Base-by-base conservation (phyloP, 2,113 vertebrate genomes). In the Corythaeola cristata region DNA sequence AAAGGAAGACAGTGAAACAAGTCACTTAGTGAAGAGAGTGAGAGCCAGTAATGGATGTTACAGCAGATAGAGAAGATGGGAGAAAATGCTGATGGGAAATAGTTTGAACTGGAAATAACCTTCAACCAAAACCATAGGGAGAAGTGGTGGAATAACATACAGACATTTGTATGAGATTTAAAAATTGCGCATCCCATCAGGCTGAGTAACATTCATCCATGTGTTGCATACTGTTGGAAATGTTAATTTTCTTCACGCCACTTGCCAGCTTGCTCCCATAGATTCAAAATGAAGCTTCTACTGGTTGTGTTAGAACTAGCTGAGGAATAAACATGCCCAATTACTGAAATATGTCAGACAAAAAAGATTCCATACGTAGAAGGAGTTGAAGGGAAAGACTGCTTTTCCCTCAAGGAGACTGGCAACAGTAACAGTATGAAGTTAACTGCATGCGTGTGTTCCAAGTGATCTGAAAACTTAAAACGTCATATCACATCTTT, bases 301-400 rank as follows among this genome's bases (percentile, higher is more conserved):
- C 91, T 82, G 59, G 50, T 91, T 95, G 74, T 83, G 91, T 91
- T 93, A 97, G 91, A 95, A 56, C 66, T 95, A 93, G 84, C 93
- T 92, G 89, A 92, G 47, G 89, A 94, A 71, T 59, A 91, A 93
- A 95, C 39, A 10, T 90, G 74, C 93, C 77, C 81, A 95, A 95
- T 96, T 97, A 87, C 95, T 94, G 93, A 95, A 95, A 92, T 95
- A 96, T 91, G 93, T 95, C 87, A 96, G 95, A 94, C 95, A 92
- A 91, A 91, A 92, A 95, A 79, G 77, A 90, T 79, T 77, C 67
- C 78, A 66, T 85, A 75, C 47, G 15, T 87, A 85, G 85, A 85
- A 49, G 6, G 26, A 87, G 62, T 50, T 41, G 63, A 95, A 68
- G 58, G 55, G 67, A 44, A 93, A 92, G 83, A 96, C 41, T 90